Evolutionary conservation across 2,797 vertebrate genomes (phyloP).

Genomic region (Catharus ustulatus): DNA sequence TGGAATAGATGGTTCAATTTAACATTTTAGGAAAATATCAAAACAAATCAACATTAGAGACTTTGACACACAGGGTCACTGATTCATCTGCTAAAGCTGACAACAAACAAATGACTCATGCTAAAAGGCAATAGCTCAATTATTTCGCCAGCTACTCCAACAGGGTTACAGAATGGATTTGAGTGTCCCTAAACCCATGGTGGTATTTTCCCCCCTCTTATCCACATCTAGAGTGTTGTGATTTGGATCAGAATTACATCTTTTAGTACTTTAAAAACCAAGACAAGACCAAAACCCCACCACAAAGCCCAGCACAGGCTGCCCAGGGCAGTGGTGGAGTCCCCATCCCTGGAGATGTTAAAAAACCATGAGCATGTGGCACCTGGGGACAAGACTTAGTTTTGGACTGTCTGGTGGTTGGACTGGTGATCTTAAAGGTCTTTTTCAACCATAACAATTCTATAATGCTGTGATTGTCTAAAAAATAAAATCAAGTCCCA

Average conservation of each 20-base stretch:
- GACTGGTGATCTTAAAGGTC: background rate
- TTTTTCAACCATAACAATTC: background rate
- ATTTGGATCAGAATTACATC: background rate
- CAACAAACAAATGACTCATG: slow-evolving; percentile 5
- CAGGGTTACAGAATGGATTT: background rate
- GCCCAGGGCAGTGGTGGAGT: background rate
- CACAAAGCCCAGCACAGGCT: background rate
- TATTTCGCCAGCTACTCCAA: background rate
- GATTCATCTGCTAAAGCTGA: background rate
- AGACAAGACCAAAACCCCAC: background rate
- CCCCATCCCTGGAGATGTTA: background rate
- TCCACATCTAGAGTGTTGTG: background rate
- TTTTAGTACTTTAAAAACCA: background rate
- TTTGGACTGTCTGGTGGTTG: background rate
- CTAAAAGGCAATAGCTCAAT: background rate
- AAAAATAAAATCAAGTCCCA: background rate
- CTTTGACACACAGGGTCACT: background rate
- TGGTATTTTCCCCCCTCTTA: background rate
- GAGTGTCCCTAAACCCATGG: background rate
- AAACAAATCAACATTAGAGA: slow-evolving; percentile 20
- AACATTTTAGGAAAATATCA: background rate
- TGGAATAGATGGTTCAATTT: background rate
- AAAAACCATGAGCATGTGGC: background rate
- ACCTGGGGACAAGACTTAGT: background rate
- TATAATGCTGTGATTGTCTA: background rate